phyloP scores from a whole-genome alignment of 2,888 invertebrate genomes.

The Clostera curtula region DNA sequence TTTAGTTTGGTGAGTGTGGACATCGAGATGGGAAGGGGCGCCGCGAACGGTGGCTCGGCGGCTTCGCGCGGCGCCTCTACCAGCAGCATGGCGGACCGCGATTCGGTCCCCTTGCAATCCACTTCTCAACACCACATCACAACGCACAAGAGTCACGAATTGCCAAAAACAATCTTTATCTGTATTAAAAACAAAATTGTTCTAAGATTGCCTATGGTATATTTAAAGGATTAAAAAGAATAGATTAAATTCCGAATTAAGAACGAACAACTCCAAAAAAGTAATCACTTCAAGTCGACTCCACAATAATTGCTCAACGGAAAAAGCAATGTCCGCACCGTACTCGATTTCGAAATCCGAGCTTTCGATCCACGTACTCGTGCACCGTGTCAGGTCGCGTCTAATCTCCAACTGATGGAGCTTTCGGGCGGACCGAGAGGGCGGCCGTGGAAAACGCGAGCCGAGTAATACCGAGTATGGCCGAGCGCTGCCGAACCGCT shows the following conservation, averaged over 20 bases:
- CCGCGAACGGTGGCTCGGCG: constrained; percentile 76
- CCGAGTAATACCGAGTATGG: constrained; percentile 32
- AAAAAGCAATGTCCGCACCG: constrained; percentile 17
- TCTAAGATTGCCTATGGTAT: too few species aligned
- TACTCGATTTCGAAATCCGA: constrained; percentile 24
- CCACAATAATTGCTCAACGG: too few species aligned
- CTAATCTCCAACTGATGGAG: constrained; percentile 64
- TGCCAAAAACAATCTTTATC: constrained; percentile 3
- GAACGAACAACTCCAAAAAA: too few species aligned
- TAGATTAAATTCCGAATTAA: too few species aligned
- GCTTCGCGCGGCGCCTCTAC: constrained; percentile 84
- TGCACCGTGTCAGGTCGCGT: constrained; percentile 48
- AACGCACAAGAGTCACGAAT: constrained; percentile 19
- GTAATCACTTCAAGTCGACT: too few species aligned
- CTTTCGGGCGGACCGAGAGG: constrained; percentile 70
- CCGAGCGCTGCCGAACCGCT: constrained; percentile 32
- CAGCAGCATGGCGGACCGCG: constrained; percentile 81
- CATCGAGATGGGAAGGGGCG: constrained; percentile 61
- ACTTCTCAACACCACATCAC: constrained; percentile 50
- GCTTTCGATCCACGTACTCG: constrained; percentile 30
- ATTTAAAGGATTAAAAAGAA: too few species aligned
- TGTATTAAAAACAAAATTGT: constrained; percentile 6
- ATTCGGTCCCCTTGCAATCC: constrained; percentile 45
- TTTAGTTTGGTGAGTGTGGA: constrained; percentile 61
- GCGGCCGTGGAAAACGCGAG: constrained; percentile 56